Evolutionary conservation across 1,140 invertebrate genomes (phyloP), one percentile per base, ranked within the genome.

Genomic region (Stegodyphus mimosarum): DNA sequence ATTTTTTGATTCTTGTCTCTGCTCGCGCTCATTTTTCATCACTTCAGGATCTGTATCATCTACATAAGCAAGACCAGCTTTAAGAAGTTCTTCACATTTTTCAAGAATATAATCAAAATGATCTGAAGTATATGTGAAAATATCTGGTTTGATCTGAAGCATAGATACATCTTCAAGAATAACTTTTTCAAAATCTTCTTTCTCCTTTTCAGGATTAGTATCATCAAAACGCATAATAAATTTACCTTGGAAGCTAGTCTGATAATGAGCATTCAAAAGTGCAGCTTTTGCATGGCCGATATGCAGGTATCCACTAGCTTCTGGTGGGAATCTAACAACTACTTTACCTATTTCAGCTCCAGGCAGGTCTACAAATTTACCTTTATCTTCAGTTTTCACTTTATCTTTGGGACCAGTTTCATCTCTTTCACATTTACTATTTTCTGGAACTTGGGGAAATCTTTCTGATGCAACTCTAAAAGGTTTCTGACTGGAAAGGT

Each of bases 261-360:
- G 96, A 89, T 99, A 99, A 91, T 99, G 96, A 89, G 99, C 97
- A 92, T 99, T 99, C 3, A 99, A 92, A 2, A 99, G 92, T 51
- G 98, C 98, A 71, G 99, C 99, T 92, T 99, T 99, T 0, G 98
- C 99, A 92, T 99, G 99, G 15, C 99, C 99, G 91, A 99, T 98
- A 90, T 99, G 99, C 18, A 99, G 92, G 91, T 95, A 99, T 18
- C 97, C 97, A 89, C 96, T 98, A 51, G 99, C 99, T 92, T 99
- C 99, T 74, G 99, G 99, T 66, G 99, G 99, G 91, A 99, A 99
- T 88, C 99, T 92, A 0, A 99, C 94, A 53, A 99, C 91, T 69
- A 96, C 97, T 92, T 99, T 96, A 66, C 98, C 98, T 93, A 96
- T 95, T 91, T 99, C 96, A 73, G 98, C 98, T 73, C 96, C 96